These are phyloP conservation scores for Hucho hucho DNA, from an alignment of 2,113 vertebrate species.

Conservation along the genomic window DNA sequence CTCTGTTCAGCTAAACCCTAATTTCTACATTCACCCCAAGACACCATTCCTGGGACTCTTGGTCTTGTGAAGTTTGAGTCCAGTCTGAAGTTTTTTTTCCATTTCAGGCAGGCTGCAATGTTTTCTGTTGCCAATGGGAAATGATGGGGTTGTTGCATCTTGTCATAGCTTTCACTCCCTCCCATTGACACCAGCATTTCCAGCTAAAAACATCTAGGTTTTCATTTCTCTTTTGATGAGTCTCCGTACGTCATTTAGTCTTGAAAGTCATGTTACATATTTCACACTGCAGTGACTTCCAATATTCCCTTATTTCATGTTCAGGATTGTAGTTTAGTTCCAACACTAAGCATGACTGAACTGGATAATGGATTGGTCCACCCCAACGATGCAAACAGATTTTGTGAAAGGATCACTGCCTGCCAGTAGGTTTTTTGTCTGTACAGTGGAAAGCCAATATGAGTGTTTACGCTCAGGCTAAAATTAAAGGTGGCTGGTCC, in stretches of 20 bases:
- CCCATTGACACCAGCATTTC: slow-evolving; percentile 23
- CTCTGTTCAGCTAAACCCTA: slow-evolving; percentile 43
- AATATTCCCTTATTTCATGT: not conserved
- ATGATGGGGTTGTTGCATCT: slow-evolving; percentile 49
- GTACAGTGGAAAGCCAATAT: not conserved
- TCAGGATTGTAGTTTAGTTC: not conserved
- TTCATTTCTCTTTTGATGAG: not conserved
- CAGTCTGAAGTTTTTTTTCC: slow-evolving; percentile 40
- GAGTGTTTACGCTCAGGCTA: too few species aligned
- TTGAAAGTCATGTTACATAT: too few species aligned
- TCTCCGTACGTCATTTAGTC: too few species aligned
- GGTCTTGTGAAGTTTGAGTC: slow-evolving; percentile 25
- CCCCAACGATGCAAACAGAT: slow-evolving; percentile 26
- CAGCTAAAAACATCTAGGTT: slow-evolving; percentile 20
- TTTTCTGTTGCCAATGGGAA: slow-evolving; percentile 50
- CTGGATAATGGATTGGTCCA: not conserved
- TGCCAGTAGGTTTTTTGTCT: not conserved
- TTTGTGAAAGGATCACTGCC: slow-evolving; percentile 12
- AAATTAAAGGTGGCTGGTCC: too few species aligned
- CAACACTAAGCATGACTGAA: too few species aligned
- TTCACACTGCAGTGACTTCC: not conserved
- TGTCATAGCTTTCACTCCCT: slow-evolving; percentile 30
- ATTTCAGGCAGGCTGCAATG: slow-evolving; percentile 7
- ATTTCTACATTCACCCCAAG: slow-evolving; percentile 50
- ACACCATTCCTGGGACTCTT: slow-evolving; percentile 48